These are phyloP conservation scores for Coccyzus lansbergi DNA, from an alignment of 2,797 vertebrate species.

Conservation along the genomic window DNA sequence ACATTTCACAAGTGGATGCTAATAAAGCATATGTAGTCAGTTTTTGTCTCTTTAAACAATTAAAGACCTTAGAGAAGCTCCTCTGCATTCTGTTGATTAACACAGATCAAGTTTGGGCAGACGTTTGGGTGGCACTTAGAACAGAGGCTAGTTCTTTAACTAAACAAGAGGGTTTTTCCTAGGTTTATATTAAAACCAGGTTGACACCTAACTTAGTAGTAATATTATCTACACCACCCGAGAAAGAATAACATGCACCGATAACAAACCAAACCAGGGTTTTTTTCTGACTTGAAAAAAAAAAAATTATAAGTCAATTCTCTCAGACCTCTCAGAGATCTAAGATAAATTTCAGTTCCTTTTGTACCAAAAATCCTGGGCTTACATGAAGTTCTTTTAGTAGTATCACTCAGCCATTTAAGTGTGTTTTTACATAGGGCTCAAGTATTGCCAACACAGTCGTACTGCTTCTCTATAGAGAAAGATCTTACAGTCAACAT, in stretches of 20 bases:
- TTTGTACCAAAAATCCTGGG: background rate
- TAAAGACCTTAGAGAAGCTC: background rate
- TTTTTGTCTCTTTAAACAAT: background rate
- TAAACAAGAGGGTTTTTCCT: background rate
- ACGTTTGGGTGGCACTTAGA: background rate
- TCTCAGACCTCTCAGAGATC: background rate
- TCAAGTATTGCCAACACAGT: background rate
- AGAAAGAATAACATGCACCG: background rate
- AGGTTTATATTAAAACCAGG: background rate
- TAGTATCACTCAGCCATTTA: background rate
- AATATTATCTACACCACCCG: background rate
- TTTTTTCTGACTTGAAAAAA: background rate
- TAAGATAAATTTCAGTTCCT: background rate
- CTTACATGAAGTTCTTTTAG: background rate
- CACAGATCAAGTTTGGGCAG: accelerated
- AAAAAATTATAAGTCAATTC: background rate
- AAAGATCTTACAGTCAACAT: background rate
- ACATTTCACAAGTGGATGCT: background rate
- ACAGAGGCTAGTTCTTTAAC: background rate
- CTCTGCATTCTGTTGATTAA: background rate
- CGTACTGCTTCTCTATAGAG: background rate
- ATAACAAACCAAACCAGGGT: background rate
- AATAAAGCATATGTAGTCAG: background rate
- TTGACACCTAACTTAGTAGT: background rate
- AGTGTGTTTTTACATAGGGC: background rate